Percentiles rank a stretch among this genome's conserved stretches.
Conservation (phyloP, 2,113 vertebrate species). For the Brachionichthys hirsutus region DNA sequence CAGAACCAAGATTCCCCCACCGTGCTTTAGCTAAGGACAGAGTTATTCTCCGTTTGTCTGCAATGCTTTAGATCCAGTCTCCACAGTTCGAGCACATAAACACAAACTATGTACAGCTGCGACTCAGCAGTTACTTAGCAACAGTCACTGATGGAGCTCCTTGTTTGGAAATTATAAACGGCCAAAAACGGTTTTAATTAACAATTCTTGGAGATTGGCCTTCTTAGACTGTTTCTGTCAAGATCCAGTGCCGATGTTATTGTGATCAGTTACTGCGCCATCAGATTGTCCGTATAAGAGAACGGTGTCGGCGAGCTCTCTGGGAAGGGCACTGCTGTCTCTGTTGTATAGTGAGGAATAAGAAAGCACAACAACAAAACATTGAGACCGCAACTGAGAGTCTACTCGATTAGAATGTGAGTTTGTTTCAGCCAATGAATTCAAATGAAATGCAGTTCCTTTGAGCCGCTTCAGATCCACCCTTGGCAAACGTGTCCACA, state of each 20-base stretch:
- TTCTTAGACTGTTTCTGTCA: background rate
- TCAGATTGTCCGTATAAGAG: background rate
- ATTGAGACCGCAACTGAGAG: background rate
- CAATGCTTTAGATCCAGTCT: conserved; percentile 5
- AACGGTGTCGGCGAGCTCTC: too few relatives aligned
- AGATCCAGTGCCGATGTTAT: background rate
- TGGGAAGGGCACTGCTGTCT: background rate
- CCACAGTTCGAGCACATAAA: conserved; percentile 11
- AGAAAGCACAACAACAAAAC: conserved; percentile 2
- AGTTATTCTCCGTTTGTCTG: too few relatives aligned
- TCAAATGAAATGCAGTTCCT: conserved; percentile 8
- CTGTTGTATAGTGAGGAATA: background rate
- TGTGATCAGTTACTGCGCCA: background rate
- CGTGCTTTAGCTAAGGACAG: background rate
- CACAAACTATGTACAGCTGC: conserved; percentile 27
- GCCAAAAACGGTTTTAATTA: conserved; percentile 34
- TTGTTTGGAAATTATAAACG: conserved; percentile 39
- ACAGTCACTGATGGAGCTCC: conserved; percentile 43
- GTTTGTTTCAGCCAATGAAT: background rate
- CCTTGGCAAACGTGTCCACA: background rate
- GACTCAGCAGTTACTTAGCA: conserved; percentile 63
- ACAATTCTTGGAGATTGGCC: conserved; percentile 1
- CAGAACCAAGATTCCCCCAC: too few relatives aligned
- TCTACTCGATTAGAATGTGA: background rate
- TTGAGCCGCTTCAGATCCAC: conserved; percentile 11